Base-by-base conservation (phyloP, 2,888 invertebrate genomes). In the Eupithecia abbreviata region DNA sequence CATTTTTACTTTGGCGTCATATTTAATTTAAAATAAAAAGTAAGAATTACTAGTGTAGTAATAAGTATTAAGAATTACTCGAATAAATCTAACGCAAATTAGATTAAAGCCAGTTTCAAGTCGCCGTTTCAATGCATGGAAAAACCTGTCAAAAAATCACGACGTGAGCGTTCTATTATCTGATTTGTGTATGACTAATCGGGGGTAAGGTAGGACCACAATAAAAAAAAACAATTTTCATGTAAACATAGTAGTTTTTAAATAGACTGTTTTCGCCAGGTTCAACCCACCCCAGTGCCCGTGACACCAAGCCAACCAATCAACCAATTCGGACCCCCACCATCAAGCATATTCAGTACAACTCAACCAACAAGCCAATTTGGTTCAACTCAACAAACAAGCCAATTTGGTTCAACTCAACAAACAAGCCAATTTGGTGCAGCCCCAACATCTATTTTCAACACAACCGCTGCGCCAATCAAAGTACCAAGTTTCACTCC, bases 401-500 rank as follows among this genome's bases (percentile, higher is more conserved):
- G 66, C 42, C 66, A 42, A 42, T 65, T 2, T 41, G 7, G 18
- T 18, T 47, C 47, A 18, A 47, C 18, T 7, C 76, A 51, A 67
- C 66, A 15, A 45, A 71, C 5, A 75, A 74, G 42, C 41, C 65
- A 62, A 41, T 68, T 30, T 30, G 68, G 30, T 58, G 12, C 42
- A 18, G 41, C n/a, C 10, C 72, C n/a, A 51, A 67, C 73, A n/a
- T 69, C 68, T 71, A 75, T 77, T 66, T 66, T 30, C 45, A 58
- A 47, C 18, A 30, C 72, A 15, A 49, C 74, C 72, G 41, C 69
- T 30, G 77, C 79, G 10, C 66, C 80, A 10, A 79, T 81, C 66
- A 80, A 81, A 69, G 76, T 83, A 62, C 82, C 83, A 7, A 81
- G 75, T 58, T 82, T 73, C 71, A 72, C 76, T 0, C 80, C 81